Evolutionary conservation across 2,113 vertebrate genomes (phyloP), one percentile per base, ranked within the genome.

Genomic region (Lepus europaeus): DNA sequence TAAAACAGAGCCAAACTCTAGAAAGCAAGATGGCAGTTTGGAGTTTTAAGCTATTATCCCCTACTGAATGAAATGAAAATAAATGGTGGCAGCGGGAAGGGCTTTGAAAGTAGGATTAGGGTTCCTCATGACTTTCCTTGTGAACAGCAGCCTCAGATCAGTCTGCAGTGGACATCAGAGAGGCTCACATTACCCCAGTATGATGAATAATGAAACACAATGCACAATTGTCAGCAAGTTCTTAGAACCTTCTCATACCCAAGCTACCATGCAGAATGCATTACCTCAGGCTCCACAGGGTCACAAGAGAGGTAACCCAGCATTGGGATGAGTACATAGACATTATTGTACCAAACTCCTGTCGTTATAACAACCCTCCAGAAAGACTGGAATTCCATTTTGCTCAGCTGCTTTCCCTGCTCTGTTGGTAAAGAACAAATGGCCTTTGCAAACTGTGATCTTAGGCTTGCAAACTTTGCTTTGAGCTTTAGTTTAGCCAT

Each of bases 291-390:
- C 97, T 97, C 96, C 95, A 56, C 79, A 76, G 94, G 97, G 98
- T 98, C 98, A 98, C 23, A 12, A 97, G 95, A 88, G 98, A 98
- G 97, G 97, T 98, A 98, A 98, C 94, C 94, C 95, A 97, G 93
- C 76, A 94, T 94, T 74, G 93, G 95, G 83, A 94, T 13, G 79
- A 96, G 93, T 97, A 98, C 98, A 98, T 97, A 97, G 98, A 97
- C 97, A 79, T 56, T 89, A 97, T 98, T 98, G 97, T 98, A 87
- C 84, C 95, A 61, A 87, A 69, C 81, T 79, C 93, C 95, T 96
- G 97, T 95, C 78, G 39, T 96, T 98, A 95, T 96, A 97, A 97
- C 97, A 97, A 69, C 97, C 95, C 94, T 96, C 90, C 85, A 94
- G 95, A 97, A 98, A 98, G 96, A 98, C 94, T 86, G 72, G 78